A percentile compares a stretch with the other conserved stretches of the same genome.
Conservation (phyloP, 2,888 invertebrate genomes). For the Lathronympha strigana region DNA sequence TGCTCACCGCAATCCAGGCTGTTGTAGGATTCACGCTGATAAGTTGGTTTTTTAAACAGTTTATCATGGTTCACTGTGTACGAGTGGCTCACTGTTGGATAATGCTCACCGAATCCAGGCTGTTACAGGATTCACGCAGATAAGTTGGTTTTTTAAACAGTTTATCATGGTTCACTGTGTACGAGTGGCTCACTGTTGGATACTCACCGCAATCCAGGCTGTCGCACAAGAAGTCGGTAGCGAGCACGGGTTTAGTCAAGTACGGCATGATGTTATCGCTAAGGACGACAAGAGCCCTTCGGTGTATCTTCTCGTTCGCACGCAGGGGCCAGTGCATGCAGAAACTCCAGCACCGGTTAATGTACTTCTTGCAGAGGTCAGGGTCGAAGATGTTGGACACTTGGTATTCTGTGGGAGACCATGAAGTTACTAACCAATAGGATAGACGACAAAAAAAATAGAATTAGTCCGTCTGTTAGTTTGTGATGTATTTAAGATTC, state of each 20-base stretch:
- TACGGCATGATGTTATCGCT: conserved; percentile 91
- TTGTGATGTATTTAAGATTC: no score
- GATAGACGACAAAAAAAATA: no score
- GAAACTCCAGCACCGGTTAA: conserved; percentile 91
- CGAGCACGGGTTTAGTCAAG: conserved; percentile 87
- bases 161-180: neutral
- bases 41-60: no score
- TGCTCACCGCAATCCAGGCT: no score
- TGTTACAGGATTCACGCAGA: no score
- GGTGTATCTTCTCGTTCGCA: conserved; percentile 85
- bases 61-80: no score
- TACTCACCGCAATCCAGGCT: conserved; percentile 90
- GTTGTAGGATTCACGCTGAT: no score
- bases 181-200: neutral
- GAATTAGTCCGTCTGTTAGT: no score
- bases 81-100: no score
- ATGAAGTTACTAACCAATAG: no score
- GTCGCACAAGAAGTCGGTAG: conserved; percentile 96
- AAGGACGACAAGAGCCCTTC: conserved; percentile 90
- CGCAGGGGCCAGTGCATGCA: conserved; percentile 90
- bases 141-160: no score
- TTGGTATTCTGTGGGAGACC: conserved; percentile 53
- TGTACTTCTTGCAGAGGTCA: conserved; percentile 74
- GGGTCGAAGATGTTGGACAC: conserved; percentile 85
- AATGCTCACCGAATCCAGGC: no score